Evolutionary conservation across 2,113 vertebrate species (phyloP).

Genomic region (Eretmochelys imbricata): DNA sequence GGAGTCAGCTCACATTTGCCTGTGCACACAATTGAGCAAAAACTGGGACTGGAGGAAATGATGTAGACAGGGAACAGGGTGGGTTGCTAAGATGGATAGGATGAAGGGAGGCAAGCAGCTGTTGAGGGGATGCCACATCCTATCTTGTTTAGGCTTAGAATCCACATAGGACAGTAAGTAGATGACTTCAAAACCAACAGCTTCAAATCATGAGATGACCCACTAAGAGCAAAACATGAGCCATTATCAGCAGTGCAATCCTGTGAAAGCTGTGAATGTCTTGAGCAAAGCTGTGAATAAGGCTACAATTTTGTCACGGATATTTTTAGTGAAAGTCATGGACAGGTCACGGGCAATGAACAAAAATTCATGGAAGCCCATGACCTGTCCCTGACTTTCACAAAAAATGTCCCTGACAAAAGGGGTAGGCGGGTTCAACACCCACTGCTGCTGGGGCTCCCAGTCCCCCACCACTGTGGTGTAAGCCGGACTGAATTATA

Average conservation of each 20-base stretch:
- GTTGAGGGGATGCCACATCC: neutral
- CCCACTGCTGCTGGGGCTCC: too few species aligned
- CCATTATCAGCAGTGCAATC: neutral
- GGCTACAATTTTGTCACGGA: too few species aligned
- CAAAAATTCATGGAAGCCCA: too few species aligned
- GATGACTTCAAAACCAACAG: neutral
- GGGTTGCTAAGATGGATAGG: neutral
- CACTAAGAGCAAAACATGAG: neutral
- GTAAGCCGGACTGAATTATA: accelerated
- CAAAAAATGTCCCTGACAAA: too few species aligned
- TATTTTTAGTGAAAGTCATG: too few species aligned
- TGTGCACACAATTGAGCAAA: neutral
- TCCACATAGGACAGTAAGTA: neutral
- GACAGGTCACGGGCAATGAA: too few species aligned
- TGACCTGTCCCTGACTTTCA: too few species aligned
- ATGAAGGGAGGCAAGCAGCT: neutral
- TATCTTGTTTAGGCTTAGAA: neutral
- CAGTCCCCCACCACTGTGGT: neutral
- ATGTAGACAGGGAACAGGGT: neutral
- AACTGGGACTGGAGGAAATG: neutral
- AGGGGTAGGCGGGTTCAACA: too few species aligned
- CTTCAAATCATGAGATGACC: neutral
- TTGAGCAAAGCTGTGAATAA: neutral
- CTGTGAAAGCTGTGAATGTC: neutral
- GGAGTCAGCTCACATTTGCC: accelerated